A percentile compares a stretch with the other conserved stretches of the same genome.
Conservation (phyloP, 2,113 vertebrate genomes). For the Scomber japonicus region DNA sequence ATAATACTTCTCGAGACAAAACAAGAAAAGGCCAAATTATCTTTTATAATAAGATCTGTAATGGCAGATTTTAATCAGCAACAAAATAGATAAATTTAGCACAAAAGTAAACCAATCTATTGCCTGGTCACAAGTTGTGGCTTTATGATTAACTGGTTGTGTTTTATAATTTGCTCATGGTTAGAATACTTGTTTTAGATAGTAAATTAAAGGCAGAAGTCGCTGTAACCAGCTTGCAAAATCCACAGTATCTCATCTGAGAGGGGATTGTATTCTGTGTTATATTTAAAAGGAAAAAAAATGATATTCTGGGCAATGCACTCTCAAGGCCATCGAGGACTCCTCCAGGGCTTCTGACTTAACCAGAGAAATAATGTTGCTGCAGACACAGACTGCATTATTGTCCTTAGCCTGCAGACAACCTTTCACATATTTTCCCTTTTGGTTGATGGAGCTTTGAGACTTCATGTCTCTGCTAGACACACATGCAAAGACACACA, state of each 20-base stretch:
- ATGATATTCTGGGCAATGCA: slow-evolving; percentile 21
- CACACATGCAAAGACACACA: slow-evolving; percentile 36
- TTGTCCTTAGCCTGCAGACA: slow-evolving; percentile 75
- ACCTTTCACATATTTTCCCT: slow-evolving; percentile 77
- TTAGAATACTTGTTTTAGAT: slow-evolving; percentile 27
- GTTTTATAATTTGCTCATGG: slow-evolving; percentile 29
- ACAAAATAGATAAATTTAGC: neutral
- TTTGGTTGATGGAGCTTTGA: slow-evolving; percentile 73
- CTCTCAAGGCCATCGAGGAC: slow-evolving; percentile 61
- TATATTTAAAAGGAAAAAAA: slow-evolving; percentile 41
- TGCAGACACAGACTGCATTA: slow-evolving; percentile 76
- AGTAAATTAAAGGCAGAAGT: slow-evolving; percentile 22
- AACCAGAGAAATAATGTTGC: slow-evolving; percentile 72
- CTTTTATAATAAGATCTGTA: neutral
- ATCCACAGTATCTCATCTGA: slow-evolving; percentile 25
- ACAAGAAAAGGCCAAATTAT: slow-evolving; percentile 14
- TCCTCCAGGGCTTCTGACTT: slow-evolving; percentile 69
- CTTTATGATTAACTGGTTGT: slow-evolving; percentile 38
- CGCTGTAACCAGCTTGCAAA: slow-evolving; percentile 11
- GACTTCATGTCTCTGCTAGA: slow-evolving; percentile 73
- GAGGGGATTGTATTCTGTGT: slow-evolving; percentile 40
- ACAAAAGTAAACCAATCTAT: slow-evolving; percentile 16
- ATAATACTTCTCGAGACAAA: neutral
- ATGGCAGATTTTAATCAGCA: slow-evolving; percentile 30
- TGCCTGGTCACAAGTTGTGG: slow-evolving; percentile 21